Evolutionary conservation across 2,797 vertebrate genomes (phyloP).

Genomic region (Enteromius viviparus): DNA sequence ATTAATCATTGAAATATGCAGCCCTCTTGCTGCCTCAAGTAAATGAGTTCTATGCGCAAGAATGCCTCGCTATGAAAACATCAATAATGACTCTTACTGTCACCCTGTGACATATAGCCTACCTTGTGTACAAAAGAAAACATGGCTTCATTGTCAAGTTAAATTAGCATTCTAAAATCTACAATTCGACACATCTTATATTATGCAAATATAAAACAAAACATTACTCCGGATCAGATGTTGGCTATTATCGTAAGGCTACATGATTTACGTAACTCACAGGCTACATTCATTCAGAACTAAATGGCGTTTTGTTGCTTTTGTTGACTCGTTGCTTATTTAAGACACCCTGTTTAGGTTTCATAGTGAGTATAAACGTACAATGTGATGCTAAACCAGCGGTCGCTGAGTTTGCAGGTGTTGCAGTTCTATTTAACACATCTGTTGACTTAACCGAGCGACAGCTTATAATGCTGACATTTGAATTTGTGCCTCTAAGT

Average conservation of each 20-base stretch:
- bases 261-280: neutral
- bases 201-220: neutral
- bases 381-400: conserved; percentile 33
- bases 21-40: neutral
- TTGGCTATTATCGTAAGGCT: neutral
- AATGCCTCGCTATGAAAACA: neutral
- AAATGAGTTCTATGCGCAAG: neutral
- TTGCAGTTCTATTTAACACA: conserved; percentile 52
- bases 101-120: neutral
- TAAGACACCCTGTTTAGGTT: neutral
- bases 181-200: neutral
- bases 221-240: neutral
- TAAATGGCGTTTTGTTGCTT: neutral
- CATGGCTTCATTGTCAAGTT: no score
- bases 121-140: neutral
- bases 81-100: conserved; percentile 6
- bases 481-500: conserved; percentile 62
- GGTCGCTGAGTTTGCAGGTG: conserved; percentile 50
- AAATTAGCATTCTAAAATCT: no score
- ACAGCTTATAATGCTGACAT: conserved; percentile 54
- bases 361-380: conserved; percentile 3
- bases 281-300: neutral
- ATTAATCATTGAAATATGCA: neutral
- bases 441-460: conserved; percentile 62
- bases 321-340: conserved; percentile 18